phyloP scores from a whole-genome alignment of 2,797 vertebrate species.

The Chiroxiphia lanceolata region DNA sequence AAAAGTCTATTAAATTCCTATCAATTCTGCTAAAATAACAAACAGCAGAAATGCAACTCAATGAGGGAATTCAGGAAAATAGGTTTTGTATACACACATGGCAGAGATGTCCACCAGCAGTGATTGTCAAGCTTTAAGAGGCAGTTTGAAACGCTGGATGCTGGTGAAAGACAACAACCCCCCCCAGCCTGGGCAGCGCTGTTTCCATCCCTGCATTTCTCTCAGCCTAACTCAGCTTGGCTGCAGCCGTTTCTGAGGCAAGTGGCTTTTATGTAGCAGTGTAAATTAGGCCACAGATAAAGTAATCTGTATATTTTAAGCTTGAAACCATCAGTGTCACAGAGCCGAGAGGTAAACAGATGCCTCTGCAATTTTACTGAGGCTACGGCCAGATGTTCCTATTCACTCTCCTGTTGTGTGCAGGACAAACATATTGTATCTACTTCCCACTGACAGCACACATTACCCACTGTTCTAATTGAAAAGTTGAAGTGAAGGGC shows the following conservation, averaged over 20 bases:
- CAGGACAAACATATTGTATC: conserved; percentile 81
- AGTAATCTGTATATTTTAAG: conserved; percentile 81
- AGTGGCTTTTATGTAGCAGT: conserved; percentile 72
- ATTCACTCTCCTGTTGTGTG: conserved; percentile 74
- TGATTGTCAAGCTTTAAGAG: conserved; percentile 18
- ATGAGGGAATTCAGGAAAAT: neutral
- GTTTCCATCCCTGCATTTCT: conserved; percentile 40
- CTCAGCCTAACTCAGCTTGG: conserved; percentile 45
- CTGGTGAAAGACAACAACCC: conserved; percentile 10
- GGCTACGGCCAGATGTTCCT: conserved; percentile 84
- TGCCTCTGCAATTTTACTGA: conserved; percentile 81
- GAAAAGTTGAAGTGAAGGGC: conserved; percentile 76
- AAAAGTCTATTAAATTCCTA: neutral
- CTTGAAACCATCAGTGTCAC: conserved; percentile 89
- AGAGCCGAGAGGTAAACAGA: conserved; percentile 89
- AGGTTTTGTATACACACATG: neutral
- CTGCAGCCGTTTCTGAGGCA: conserved; percentile 67
- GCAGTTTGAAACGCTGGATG: neutral
- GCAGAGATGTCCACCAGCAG: neutral
- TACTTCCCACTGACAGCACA: conserved; percentile 81
- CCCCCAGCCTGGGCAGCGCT: neutral
- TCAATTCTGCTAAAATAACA: neutral
- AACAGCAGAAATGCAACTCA: neutral
- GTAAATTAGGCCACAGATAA: conserved; percentile 86
- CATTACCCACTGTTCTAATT: conserved; percentile 77